A percentile compares a stretch with the other conserved stretches of the same genome.
Conservation (phyloP, 1,140 invertebrate genomes). For the Episyrphus balteatus region DNA sequence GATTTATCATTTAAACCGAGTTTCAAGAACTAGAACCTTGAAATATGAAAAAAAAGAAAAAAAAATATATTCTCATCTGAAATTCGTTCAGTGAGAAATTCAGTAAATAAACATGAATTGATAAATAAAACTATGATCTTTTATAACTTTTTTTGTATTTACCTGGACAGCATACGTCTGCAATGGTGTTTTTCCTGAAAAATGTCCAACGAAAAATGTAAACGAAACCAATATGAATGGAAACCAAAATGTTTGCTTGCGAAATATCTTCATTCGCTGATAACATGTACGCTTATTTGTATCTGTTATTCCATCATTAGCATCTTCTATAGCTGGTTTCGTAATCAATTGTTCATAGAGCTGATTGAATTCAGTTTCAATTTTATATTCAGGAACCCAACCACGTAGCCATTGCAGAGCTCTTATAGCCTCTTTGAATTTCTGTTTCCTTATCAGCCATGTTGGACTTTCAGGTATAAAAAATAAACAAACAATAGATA, state of each 20-base stretch:
- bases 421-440: constrained; percentile 45
- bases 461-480: constrained; percentile 67
- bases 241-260: constrained; percentile 41
- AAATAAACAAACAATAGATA: constrained; percentile 50
- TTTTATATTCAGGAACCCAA: constrained; percentile 44
- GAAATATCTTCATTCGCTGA: constrained; percentile 21
- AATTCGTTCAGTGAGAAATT: no score
- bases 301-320: constrained; percentile 5
- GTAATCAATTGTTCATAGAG: constrained; percentile 38
- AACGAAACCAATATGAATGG: constrained; percentile 52
- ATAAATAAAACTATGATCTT: no score
- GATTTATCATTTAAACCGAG: no score
- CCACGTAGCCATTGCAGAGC: constrained; percentile 55
- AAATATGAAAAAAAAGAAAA: no score
- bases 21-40: no score
- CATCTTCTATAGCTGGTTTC: constrained; percentile 23
- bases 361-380: constrained; percentile 44
- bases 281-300: constrained; percentile 7
- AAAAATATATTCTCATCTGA: no score
- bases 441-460: constrained; percentile 55
- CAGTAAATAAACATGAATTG: no score
- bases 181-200: constrained; percentile 57
- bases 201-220: constrained; percentile 56
- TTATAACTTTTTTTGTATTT: no score
- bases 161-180: constrained; percentile 55